A percentile compares a stretch with the other conserved stretches of the same genome.
These are phyloP conservation scores for Chironomus riparius DNA, from an alignment of 2,888 invertebrate genomes.

Conservation along the genomic window DNA sequence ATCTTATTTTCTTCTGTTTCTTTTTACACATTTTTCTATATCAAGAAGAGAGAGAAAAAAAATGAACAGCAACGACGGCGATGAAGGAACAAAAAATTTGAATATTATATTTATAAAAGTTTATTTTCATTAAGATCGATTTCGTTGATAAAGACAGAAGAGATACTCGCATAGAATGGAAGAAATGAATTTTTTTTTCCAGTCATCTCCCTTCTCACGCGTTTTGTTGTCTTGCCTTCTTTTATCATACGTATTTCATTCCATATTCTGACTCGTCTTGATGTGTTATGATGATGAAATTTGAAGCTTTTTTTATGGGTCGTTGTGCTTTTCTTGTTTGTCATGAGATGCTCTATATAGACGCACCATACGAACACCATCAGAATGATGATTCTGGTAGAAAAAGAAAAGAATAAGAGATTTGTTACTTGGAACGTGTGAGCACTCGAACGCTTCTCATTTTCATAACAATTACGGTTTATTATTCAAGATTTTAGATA, in stretches of 20 bases:
- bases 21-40: not conserved
- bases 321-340: not conserved
- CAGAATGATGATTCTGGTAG: not conserved
- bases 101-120: constrained; percentile 20
- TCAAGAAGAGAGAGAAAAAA: not conserved
- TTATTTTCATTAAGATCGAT: constrained; percentile 27
- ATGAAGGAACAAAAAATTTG: constrained; percentile 11
- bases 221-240: not conserved
- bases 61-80: too few relatives aligned
- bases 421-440: not conserved
- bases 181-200: not conserved
- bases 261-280: too few relatives aligned
- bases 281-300: not conserved
- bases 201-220: constrained; percentile 12
- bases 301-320: not conserved
- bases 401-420: not conserved
- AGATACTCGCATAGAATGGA: not conserved
- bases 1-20: constrained; percentile 1
- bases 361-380: too few relatives aligned
- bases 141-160: constrained; percentile 5
- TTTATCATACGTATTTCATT: too few relatives aligned
- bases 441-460: not conserved
- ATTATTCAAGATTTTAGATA: not conserved
- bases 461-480: constrained; percentile 5
- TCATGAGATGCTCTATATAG: too few relatives aligned